Base-by-base conservation (phyloP, 2,797 vertebrate species). In the Dryobates pubescens region DNA sequence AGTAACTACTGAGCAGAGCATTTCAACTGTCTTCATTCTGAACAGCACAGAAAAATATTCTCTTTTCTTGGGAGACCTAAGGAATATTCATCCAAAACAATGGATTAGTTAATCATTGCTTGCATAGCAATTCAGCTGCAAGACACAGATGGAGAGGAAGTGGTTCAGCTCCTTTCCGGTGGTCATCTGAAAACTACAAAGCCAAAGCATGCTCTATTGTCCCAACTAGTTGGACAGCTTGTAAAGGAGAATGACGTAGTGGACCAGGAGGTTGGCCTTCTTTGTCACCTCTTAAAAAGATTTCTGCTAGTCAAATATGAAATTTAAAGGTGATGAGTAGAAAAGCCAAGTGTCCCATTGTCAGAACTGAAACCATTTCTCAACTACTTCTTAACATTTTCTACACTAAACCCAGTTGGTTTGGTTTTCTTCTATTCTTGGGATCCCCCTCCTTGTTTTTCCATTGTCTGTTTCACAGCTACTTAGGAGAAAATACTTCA, bases 11-110 rank as follows among this genome's bases (percentile, higher is more conserved):
- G 81, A 96, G 94, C 68, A 81, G 75, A 94, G 68, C 57, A 29
- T 95, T 97, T 96, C 77, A 51, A 36, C 93, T 94, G 83, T 93
- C 92, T 93, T 96, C 96, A 92, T 95, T 93, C 87, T 54, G 57
- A 93, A 95, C 32, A 34, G 86, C 67, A 84, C 94, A 94, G 94
- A 84, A 88, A 97, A 97, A 95, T 88, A 90, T 57, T 92, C 89
- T 94, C 54, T 94, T 96, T 96, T 94, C 89, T 95, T 94, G 82
- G 83, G 91, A 91, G 34, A 94, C 56, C 65, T 89, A 69, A 94
- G 82, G 38, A 91, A 59, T 54, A 16, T 83, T 79, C 59, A 72
- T 91, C 43, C 57, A 82, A 88, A 87, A 85, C 38, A 79, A 75
- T 45, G 51, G 38, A 76, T 75, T 80, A 82, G 36, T 34, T 84